Evolutionary conservation across 2,888 invertebrate species (phyloP), one percentile per base, ranked within the genome.

Genomic region (Sclerodermus sp.): DNA sequence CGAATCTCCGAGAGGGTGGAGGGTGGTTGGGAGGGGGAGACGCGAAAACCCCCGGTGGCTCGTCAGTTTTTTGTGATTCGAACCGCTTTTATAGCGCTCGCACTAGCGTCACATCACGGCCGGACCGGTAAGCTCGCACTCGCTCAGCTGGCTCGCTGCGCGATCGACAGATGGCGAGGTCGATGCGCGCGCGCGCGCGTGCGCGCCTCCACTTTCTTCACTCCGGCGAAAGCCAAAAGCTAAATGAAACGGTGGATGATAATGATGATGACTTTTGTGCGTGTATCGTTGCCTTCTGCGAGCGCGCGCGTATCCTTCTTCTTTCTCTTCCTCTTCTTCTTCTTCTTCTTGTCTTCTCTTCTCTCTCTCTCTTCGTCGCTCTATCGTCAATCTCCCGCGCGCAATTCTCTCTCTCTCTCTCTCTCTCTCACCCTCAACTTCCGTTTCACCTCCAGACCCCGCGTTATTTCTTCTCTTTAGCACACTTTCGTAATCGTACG

Each of bases 161-260:
- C 55, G 54, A 51, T 59, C 68, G 67, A 63, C 61, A 57, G 64
- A 64, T 62, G 68, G 67, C 65, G 64, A 62, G 51, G 54, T 46
- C 55, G 62, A 59, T 52, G 44, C 46, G 46, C 36, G 15, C 46
- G 18, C 45, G 42, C 40, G 41, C 34, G 51, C 54, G 17, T 38
- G 37, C 15, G 31, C 39, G 17, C 12, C 31, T 31, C 14, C 12
- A 36, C 12, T 3, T 36, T 36, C n/a, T 14, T 36, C 36, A 13
- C 36, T 36, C 3, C 3, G 3, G 3, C 36, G 4, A 13, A 4
- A 36, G 14, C n/a, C n/a, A n/a, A n/a, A n/a, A n/a, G n/a, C n/a
- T n/a, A n/a, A n/a, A n/a, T n/a, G n/a, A n/a, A n/a, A n/a, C n/a
- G n/a, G n/a, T n/a, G n/a, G n/a, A n/a, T n/a, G n/a, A n/a, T n/a